These are phyloP conservation scores for Drosophila meridionalis DNA, from an alignment of 2,888 invertebrate genomes.

Conservation along the genomic window DNA sequence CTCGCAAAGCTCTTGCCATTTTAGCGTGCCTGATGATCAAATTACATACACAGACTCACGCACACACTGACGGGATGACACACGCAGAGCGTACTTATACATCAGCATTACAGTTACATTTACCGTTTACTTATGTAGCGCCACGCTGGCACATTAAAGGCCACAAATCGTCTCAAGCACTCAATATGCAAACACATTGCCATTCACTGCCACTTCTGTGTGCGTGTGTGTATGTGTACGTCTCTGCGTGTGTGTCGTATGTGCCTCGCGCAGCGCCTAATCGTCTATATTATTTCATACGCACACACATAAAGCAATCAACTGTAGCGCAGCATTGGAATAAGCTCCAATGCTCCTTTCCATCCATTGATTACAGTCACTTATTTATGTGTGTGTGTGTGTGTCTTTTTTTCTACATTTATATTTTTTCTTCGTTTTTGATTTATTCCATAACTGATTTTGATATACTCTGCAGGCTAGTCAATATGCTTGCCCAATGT, in stretches of 20 bases:
- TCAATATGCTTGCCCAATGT: too few species aligned
- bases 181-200: constrained; percentile 63
- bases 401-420: constrained; percentile 53
- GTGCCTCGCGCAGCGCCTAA: constrained; percentile 50
- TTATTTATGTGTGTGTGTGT: constrained; percentile 61
- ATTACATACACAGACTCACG: constrained; percentile 59
- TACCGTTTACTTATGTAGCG: constrained; percentile 69
- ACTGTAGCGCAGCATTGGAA: constrained; percentile 43
- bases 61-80: constrained; percentile 20
- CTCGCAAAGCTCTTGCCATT: constrained; percentile 37
- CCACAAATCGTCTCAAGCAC: constrained; percentile 76
- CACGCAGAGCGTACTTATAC: constrained; percentile 27
- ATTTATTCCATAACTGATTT: constrained; percentile 37
- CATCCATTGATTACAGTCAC: constrained; percentile 69
- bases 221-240: background rate
- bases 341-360: constrained; percentile 28
- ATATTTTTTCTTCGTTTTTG: constrained; percentile 33
- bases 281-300: constrained; percentile 66
- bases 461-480: constrained; percentile 24
- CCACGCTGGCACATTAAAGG: constrained; percentile 74
- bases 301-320: constrained; percentile 40
- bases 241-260: constrained; percentile 18
- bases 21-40: constrained; percentile 62
- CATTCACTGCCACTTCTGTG: constrained; percentile 27
- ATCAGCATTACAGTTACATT: constrained; percentile 56